These are phyloP conservation scores for Onthophagus taurus DNA, from an alignment of 1,140 invertebrate species.

Conservation along the genomic window DNA sequence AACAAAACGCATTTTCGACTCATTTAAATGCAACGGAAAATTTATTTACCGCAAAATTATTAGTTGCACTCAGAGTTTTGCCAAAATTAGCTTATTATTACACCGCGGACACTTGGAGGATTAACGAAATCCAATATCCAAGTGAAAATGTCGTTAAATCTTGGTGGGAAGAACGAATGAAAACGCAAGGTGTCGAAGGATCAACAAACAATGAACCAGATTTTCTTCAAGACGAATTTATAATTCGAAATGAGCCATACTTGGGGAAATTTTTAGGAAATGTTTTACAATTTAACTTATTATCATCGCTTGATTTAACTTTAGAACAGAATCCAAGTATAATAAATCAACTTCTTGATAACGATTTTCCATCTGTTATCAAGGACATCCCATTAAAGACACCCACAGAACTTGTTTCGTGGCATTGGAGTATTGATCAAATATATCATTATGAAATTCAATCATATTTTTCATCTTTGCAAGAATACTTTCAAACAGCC, in stretches of 20 bases:
- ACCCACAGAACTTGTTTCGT: not conserved
- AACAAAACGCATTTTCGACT: constrained; percentile 11
- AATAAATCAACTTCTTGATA: too few species aligned
- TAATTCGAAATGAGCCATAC: constrained; percentile 48
- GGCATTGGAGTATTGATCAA: not conserved
- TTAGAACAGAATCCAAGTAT: too few species aligned
- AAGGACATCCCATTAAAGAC: not conserved
- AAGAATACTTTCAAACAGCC: too few species aligned
- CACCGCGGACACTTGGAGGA: constrained; percentile 49
- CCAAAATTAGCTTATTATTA: constrained; percentile 49
- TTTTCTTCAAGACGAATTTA: constrained; percentile 45
- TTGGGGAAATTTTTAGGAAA: constrained; percentile 41
- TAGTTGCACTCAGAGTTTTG: constrained; percentile 42
- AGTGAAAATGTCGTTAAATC: constrained; percentile 30
- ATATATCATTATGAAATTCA: too few species aligned
- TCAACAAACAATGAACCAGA: constrained; percentile 37
- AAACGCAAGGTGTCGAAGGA: constrained; percentile 38
- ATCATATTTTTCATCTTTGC: too few species aligned
- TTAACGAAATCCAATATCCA: constrained; percentile 42
- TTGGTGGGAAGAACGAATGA: constrained; percentile 40
- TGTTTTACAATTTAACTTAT: not conserved
- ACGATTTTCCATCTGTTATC: constrained; percentile 33
- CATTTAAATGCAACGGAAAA: constrained; percentile 11
- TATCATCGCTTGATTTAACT: too few species aligned
- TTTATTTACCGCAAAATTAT: constrained; percentile 38